These are phyloP conservation scores for Phacellophora camtschatica DNA, from an alignment of 30 jellyfish, hydroid and myxozoan genomes.

Conservation along the genomic window DNA sequence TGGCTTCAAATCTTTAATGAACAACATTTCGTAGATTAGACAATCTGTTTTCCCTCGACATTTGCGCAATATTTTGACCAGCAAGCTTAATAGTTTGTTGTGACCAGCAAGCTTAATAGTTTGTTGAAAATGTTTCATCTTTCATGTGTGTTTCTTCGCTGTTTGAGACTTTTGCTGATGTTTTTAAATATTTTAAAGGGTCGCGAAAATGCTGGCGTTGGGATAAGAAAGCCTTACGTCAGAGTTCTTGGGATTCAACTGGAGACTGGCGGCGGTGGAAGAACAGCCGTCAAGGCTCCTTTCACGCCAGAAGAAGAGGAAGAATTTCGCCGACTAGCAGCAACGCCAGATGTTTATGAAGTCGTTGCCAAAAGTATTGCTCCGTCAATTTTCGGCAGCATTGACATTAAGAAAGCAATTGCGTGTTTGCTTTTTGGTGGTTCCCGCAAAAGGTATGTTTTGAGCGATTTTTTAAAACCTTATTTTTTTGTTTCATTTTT, in stretches of 20 bases:
- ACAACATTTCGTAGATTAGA: no score
- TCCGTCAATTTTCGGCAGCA: conserved; percentile 98
- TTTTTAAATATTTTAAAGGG: conserved; percentile 11
- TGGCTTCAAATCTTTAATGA: no score
- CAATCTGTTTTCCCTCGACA: no score
- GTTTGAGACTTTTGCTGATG: background rate
- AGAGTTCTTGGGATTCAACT: conserved; percentile 96
- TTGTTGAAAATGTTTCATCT: no score
- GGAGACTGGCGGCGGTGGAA: conserved; percentile 95
- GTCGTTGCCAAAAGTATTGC: conserved; percentile 92
- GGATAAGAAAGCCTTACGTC: conserved; percentile 96
- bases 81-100: no score
- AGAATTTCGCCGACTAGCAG: conserved; percentile 77
- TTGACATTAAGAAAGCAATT: conserved; percentile 94
- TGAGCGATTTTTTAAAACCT: no score
- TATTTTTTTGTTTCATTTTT: no score
- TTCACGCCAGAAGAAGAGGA: conserved; percentile 93
- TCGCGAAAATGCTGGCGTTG: conserved; percentile 84
- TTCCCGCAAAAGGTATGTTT: conserved; percentile 88
- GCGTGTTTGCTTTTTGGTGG: conserved; percentile 99
- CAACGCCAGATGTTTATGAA: conserved; percentile 87
- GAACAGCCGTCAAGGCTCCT: conserved; percentile 78
- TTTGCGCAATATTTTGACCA: no score
- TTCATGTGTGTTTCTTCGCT: background rate
- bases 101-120: no score